phyloP scores from a whole-genome alignment of 2,888 invertebrate species.

The Cataglyphis cursor region DNA sequence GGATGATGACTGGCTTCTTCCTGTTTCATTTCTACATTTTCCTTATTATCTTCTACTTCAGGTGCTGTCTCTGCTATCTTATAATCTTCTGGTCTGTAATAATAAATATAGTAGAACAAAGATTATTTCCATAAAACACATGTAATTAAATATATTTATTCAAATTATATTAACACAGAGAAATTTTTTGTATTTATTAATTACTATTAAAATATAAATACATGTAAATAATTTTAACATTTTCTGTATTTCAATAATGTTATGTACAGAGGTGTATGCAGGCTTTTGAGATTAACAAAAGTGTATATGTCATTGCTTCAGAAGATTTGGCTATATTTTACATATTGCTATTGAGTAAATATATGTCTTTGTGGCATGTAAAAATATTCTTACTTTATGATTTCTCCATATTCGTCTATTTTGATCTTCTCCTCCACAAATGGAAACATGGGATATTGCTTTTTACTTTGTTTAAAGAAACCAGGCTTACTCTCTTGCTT shows the following conservation, averaged over 20 bases:
- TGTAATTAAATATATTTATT: neutral
- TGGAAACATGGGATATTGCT: slow-evolving; percentile 99
- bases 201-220: slow-evolving; percentile 17
- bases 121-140: neutral
- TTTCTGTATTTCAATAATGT: neutral
- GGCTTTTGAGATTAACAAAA: neutral
- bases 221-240: neutral
- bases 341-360: neutral
- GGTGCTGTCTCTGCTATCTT: slow-evolving; percentile 92
- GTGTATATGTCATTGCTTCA: neutral
- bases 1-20: slow-evolving; percentile 88
- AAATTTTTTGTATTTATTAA: neutral
- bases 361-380: neutral
- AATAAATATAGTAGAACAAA: neutral
- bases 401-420: slow-evolving; percentile 98
- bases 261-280: neutral
- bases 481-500: slow-evolving; percentile 92
- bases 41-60: slow-evolving; percentile 91
- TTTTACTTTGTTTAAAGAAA: slow-evolving; percentile 95
- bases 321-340: neutral
- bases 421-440: slow-evolving; percentile 96
- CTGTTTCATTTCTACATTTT: slow-evolving; percentile 89
- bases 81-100: slow-evolving; percentile 94
- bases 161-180: neutral
- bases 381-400: slow-evolving; percentile 89